Conservation (phyloP, 2,797 vertebrate genomes). For the Sebastes diploproa region DNA sequence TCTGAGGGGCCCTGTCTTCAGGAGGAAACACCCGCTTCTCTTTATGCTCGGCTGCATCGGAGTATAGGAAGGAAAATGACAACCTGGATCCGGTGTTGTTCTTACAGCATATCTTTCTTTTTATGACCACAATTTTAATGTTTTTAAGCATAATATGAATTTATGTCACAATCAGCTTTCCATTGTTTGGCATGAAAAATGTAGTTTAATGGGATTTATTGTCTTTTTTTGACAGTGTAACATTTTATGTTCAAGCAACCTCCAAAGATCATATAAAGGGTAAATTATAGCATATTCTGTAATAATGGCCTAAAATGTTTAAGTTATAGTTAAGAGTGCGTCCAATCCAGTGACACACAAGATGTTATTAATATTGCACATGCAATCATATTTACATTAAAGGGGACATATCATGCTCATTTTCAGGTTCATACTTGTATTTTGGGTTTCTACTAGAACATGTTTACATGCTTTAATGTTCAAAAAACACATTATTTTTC, state of each 20-base stretch:
- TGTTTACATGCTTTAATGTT: rapidly evolving
- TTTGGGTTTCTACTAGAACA: too few relatives aligned
- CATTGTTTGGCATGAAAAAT: background rate
- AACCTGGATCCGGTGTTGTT: slow-evolving; percentile 17
- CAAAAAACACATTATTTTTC: too few relatives aligned
- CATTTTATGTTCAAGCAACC: background rate
- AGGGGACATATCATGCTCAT: too few relatives aligned
- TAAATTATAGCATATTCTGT: background rate
- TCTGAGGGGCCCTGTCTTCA: slow-evolving; percentile 43
- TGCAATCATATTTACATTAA: background rate
- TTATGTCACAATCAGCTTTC: background rate
- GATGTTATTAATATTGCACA: background rate
- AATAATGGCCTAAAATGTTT: background rate
- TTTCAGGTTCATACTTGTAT: too few relatives aligned
- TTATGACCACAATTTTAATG: background rate
- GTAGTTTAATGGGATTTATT: background rate
- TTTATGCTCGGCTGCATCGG: slow-evolving; percentile 34
- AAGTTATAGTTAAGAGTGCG: background rate
- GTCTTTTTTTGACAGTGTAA: background rate
- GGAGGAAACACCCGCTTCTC: slow-evolving; percentile 43
- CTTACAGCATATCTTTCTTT: background rate
- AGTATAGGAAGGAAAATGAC: slow-evolving; percentile 29
- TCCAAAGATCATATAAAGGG: background rate
- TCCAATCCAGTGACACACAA: background rate
- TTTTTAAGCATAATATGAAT: background rate